These are phyloP conservation scores for Cuniculus paca DNA, from an alignment of 2,797 vertebrate species.

Conservation along the genomic window DNA sequence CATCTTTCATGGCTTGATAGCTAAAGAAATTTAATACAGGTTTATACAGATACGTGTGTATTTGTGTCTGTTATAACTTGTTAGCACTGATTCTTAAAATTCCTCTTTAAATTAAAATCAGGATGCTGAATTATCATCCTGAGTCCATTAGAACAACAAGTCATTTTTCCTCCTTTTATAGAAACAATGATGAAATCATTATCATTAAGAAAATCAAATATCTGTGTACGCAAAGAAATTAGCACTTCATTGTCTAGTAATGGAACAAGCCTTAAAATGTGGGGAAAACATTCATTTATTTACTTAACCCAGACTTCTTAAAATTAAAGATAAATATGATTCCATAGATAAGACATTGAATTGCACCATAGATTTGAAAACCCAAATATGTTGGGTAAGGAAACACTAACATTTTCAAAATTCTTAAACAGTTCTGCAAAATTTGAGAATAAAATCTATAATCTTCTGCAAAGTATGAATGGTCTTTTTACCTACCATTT, in stretches of 20 bases:
- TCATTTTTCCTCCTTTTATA: not conserved
- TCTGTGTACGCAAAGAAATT: not conserved
- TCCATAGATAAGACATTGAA: not conserved
- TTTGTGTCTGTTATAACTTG: not conserved
- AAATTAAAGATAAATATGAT: not conserved
- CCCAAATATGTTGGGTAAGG: not conserved
- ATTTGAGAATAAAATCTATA: not conserved
- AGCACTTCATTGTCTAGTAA: not conserved
- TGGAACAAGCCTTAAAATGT: not conserved
- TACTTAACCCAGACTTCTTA: not conserved
- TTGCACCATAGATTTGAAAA: slow-evolving; percentile 36
- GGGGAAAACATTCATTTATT: not conserved
- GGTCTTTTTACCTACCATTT: not conserved
- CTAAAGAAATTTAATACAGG: not conserved
- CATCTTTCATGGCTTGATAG: not conserved
- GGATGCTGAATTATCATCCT: not conserved
- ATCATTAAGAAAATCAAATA: not conserved
- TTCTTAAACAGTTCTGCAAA: not conserved
- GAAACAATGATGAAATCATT: not conserved
- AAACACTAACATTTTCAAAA: not conserved
- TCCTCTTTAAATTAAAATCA: not conserved
- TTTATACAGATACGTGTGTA: not conserved
- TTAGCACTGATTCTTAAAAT: not conserved
- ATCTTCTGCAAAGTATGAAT: not conserved
- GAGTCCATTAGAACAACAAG: not conserved